Evolutionary conservation across 2,797 vertebrate species (phyloP), one percentile per base, ranked within the genome.

Genomic region (Semaprochilodus insignis): DNA sequence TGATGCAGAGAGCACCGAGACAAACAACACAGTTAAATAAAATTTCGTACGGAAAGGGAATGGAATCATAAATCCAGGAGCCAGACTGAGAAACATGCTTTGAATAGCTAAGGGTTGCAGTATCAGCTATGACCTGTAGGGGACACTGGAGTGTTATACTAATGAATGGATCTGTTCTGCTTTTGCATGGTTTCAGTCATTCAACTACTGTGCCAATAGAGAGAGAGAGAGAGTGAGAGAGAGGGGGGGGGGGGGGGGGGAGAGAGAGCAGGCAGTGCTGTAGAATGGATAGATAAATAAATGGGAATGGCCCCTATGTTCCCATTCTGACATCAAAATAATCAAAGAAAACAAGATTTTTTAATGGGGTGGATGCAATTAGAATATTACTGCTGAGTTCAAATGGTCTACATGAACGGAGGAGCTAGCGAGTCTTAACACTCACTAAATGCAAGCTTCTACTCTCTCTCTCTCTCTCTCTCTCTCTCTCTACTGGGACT

Each of bases 321-420:
- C 91, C 93, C 90, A 92, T 94, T 94, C 94, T 89, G 91, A 95
- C 93, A 95, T 95, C 94, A 95, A 95, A 95, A 93, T 95, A 95
- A 95, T 95, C 94, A 95, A 95, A 93, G 92, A 95, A 95, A 95
- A 95, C 94, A 95, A 94, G 93, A 92, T 94, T 95, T 94, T 95
- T 94, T 93, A 94, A 95, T 94, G 92, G 92, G 92, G 95, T 94
- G 92, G 93, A 93, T 93, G 93, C 93, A 95, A 94, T 95, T 95
- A 95, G 92, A 95, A 94, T 94, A 93, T 93, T 93, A 91, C 92
- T 91, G 89, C 92, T 91, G 92, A 90, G 91, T 93, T 91, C 91
- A 90, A 88, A 91, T 87, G 88, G 87, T 86, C 60, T 73, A 72
- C 48, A 48, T 69, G 57, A 66, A 72, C 54, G 55, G 21, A 81